Percentiles rank a stretch among this genome's conserved stretches.
These are phyloP conservation scores for Trinorchestia longiramus DNA, from an alignment of 1,140 invertebrate genomes.

Conservation along the genomic window DNA sequence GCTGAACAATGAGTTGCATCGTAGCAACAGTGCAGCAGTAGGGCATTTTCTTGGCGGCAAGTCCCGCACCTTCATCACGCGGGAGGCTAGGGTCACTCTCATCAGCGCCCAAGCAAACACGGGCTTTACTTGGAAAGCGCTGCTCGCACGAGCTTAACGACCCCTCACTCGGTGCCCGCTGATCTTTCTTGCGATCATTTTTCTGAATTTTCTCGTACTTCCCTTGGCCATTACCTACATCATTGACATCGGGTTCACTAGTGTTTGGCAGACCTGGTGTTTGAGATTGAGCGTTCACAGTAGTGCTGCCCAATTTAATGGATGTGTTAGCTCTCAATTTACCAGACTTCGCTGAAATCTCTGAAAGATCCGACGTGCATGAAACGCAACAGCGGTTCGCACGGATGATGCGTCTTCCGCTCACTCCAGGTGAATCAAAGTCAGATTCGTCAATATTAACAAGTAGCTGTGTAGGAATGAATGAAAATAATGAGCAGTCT, in stretches of 20 bases:
- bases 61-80: not conserved
- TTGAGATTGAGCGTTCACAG: not conserved
- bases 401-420: not conserved
- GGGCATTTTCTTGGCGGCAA: conserved; percentile 50
- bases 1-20: conserved; percentile 62
- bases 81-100: not conserved
- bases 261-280: not conserved
- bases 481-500: not conserved
- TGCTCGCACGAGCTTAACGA: not conserved
- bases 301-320: not conserved
- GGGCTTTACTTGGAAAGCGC: not conserved
- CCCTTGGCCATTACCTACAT: not conserved
- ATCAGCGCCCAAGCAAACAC: not conserved
- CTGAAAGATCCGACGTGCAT: not conserved
- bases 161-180: not conserved
- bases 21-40: conserved; percentile 61
- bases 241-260: not conserved
- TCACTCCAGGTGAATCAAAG: not conserved
- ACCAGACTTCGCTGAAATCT: not conserved
- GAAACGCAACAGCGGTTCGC: not conserved
- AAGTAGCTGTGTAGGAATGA: not conserved
- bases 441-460: not conserved
- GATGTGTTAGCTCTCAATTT: not conserved
- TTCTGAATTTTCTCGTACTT: not conserved
- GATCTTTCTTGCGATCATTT: not conserved